A percentile compares a stretch with the other conserved stretches of the same genome.
Evolutionary conservation across 2,113 vertebrate genomes (phyloP).

Genomic region (Pedetes capensis): DNA sequence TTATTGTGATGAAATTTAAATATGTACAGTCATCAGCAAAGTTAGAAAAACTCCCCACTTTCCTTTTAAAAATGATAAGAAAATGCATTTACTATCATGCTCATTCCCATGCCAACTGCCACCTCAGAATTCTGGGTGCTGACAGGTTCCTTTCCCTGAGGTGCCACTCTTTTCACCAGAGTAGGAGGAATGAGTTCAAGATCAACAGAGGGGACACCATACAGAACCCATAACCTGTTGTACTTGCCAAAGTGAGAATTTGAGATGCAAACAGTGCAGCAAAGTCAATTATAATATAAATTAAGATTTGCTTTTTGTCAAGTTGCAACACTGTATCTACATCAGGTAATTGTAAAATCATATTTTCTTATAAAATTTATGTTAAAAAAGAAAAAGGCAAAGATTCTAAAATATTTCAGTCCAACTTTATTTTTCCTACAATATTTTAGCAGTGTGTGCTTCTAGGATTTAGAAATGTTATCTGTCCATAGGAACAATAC

Average conservation of each 20-base stretch:
- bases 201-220: neutral
- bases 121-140: neutral
- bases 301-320: slow-evolving; percentile 40
- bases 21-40: neutral
- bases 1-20: slow-evolving; percentile 45
- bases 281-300: neutral
- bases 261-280: too few relatives aligned
- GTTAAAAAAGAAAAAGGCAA: slow-evolving; percentile 19
- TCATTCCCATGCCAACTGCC: accelerated
- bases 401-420: slow-evolving; percentile 40
- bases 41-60: neutral
- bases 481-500: neutral
- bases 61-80: too few relatives aligned
- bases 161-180: neutral
- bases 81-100: neutral
- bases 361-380: slow-evolving; percentile 71
- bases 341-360: slow-evolving; percentile 69
- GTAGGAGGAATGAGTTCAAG: neutral
- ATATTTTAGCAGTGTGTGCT: too few relatives aligned
- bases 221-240: neutral
- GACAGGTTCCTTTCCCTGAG: neutral
- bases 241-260: slow-evolving; percentile 42
- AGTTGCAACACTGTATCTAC: slow-evolving; percentile 3
- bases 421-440: slow-evolving; percentile 60
- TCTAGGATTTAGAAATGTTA: slow-evolving; percentile 41